Evolutionary conservation across 2,797 vertebrate genomes (phyloP).

Genomic region (Acanthopagrus latus): DNA sequence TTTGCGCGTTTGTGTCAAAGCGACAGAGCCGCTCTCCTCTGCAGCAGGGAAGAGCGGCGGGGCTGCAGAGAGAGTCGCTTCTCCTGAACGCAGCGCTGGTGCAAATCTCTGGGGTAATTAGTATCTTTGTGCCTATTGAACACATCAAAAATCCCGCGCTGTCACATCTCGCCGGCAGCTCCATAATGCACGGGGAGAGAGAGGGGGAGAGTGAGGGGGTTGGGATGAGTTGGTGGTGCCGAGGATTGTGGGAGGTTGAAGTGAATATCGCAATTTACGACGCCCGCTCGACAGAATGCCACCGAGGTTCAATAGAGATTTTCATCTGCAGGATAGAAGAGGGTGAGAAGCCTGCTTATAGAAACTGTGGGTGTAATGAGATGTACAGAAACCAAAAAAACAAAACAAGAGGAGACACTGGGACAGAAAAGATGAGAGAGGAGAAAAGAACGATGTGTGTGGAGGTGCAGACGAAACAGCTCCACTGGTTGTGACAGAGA

Average conservation of each 20-base stretch:
- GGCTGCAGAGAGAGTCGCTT: slow-evolving; percentile 44
- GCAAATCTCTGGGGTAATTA: slow-evolving; percentile 77
- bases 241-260: slow-evolving; percentile 49
- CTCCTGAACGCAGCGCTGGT: slow-evolving; percentile 50
- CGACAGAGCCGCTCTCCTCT: slow-evolving; percentile 26
- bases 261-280: slow-evolving; percentile 65
- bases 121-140: slow-evolving; percentile 72
- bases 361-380: slow-evolving; percentile 74
- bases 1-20: slow-evolving; percentile 19
- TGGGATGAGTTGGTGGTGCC: slow-evolving; percentile 21
- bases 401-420: not conserved
- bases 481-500: slow-evolving; percentile 5
- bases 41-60: slow-evolving; percentile 28
- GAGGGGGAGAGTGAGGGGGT: not conserved
- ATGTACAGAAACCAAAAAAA: slow-evolving; percentile 53
- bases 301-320: slow-evolving; percentile 66
- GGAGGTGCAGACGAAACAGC: not conserved
- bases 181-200: slow-evolving; percentile 49
- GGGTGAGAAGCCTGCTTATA: slow-evolving; percentile 55
- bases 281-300: slow-evolving; percentile 43
- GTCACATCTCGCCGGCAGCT: slow-evolving; percentile 61
- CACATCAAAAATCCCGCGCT: slow-evolving; percentile 67
- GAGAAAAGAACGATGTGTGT: not conserved
- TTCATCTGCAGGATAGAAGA: slow-evolving; percentile 53
- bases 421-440: slow-evolving; percentile 16